Percentiles rank a stretch among this genome's conserved stretches.
phyloP scores from a whole-genome alignment of 2,113 vertebrate species.

The Dromas ardeola region DNA sequence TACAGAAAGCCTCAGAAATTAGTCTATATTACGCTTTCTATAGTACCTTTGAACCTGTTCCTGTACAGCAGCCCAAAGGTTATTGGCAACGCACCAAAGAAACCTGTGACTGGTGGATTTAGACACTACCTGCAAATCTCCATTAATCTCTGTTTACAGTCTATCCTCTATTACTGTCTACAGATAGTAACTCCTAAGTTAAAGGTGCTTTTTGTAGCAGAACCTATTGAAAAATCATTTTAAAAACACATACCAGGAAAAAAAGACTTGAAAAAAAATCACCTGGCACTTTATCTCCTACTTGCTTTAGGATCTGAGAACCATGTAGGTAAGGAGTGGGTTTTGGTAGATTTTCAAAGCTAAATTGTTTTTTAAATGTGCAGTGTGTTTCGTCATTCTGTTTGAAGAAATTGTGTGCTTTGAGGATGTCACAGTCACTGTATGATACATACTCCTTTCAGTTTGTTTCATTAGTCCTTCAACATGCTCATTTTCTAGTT shows the following conservation, averaged over 20 bases:
- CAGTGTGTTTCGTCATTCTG: background rate
- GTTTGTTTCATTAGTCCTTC: background rate
- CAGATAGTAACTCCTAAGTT: background rate
- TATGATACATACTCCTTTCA: background rate
- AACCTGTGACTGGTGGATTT: conserved; percentile 19
- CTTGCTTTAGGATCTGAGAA: background rate
- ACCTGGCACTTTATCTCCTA: background rate
- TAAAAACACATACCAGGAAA: background rate
- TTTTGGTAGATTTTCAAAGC: background rate
- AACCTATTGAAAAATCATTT: background rate
- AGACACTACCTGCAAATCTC: conserved; percentile 31
- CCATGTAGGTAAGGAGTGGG: background rate
- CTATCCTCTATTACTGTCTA: background rate
- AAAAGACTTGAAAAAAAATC: background rate
- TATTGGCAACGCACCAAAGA: conserved; percentile 4
- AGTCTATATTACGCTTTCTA: background rate
- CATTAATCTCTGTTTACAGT: conserved; percentile 45
- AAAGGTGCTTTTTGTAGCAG: background rate
- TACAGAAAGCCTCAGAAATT: background rate
- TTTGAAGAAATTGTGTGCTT: background rate
- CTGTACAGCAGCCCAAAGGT: background rate
- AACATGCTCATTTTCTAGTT: background rate
- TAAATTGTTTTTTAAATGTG: background rate
- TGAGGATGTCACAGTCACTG: background rate
- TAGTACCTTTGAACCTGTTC: background rate